These are phyloP conservation scores for Crenichthys baileyi DNA, from an alignment of 2,797 vertebrate genomes.

Conservation along the genomic window DNA sequence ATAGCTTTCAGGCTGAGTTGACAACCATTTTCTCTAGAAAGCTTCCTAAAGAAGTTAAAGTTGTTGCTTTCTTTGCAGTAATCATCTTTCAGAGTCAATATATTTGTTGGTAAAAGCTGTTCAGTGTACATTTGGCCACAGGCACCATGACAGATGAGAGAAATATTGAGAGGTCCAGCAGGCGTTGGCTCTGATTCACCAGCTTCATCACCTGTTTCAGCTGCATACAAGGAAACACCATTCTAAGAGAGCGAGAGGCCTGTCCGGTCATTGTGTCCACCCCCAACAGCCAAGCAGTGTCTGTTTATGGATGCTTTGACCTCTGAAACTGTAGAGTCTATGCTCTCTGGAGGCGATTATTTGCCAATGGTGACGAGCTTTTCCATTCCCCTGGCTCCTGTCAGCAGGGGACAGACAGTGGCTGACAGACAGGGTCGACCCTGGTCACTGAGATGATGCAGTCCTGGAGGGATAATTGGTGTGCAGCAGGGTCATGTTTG, in stretches of 20 bases:
- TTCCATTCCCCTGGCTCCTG: conserved; percentile 44
- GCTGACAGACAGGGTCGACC: conserved; percentile 68
- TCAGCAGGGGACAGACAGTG: conserved; percentile 49
- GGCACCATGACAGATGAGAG: conserved; percentile 26
- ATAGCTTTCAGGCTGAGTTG: not conserved
- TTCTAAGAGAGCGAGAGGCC: conserved; percentile 21
- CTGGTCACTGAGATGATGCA: conserved; percentile 48
- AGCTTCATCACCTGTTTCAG: conserved; percentile 33
- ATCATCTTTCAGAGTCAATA: conserved; percentile 20
- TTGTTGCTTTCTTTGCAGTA: conserved; percentile 25
- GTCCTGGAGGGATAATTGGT: conserved; percentile 71
- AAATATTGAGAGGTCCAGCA: conserved; percentile 27
- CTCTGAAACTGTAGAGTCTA: conserved; percentile 65
- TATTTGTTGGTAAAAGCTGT: conserved; percentile 30
- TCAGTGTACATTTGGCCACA: not conserved
- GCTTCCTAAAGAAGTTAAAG: not conserved
- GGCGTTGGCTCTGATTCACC: not conserved
- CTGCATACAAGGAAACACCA: not conserved
- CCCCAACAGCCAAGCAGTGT: conserved; percentile 36
- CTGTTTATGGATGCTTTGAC: conserved; percentile 62
- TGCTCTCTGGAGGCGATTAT: conserved; percentile 67
- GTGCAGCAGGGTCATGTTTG: conserved; percentile 72
- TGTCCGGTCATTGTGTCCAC: conserved; percentile 33
- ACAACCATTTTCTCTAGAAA: not conserved
- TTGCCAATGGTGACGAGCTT: conserved; percentile 60